Base-by-base conservation (phyloP, 2,797 vertebrate species). In the Knipowitschia caucasica region DNA sequence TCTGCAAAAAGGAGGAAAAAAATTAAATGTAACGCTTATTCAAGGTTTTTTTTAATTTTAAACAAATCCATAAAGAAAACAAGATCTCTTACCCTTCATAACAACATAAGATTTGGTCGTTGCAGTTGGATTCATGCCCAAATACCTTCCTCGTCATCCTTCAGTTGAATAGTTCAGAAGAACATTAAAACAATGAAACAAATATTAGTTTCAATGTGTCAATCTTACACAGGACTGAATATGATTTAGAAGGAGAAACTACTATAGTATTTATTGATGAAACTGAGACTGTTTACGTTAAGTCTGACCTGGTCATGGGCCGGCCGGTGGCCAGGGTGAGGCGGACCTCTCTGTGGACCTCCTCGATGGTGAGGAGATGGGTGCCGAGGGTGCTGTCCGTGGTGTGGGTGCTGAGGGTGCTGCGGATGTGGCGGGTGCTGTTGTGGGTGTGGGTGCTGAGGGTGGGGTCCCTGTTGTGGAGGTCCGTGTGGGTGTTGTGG, bases 61-160 rank as follows among this genome's bases (percentile, higher is more conserved):
- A 18, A 29, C n/a, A 31, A 31, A 47, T 35, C 56, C 58, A 20
- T 38, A 68, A 46, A 40, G 4, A 20, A 17, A 39, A 21, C 8
- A 38, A 20, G 4, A 53, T 34, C 57, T 86, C 95, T 98, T 86
- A 99, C 96, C 96, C 90, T 83, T 92, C 89, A 92, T 91, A 96
- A 94, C 87, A 94, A 93, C 88, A 91, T 90, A 89, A 91, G 91
- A 92, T 95, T 96, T 98, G 94, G 93, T 94, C 91, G 77, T 86
- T 90, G 86, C 78, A 87, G 91, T 89, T 86, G 88, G 26, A 81
- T 88, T 92, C 95, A 99, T 75, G 96, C 96, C 96, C 96, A 99
- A 86, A 99, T 99, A 75, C 96, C 96, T 90, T 99, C 96, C 86
- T 99, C 96, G 31, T 99, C 96, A 88, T 99, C 96, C 96, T 99